These are phyloP conservation scores for Bellardia pandia DNA, from an alignment of 2,888 invertebrate species.

Conservation along the genomic window DNA sequence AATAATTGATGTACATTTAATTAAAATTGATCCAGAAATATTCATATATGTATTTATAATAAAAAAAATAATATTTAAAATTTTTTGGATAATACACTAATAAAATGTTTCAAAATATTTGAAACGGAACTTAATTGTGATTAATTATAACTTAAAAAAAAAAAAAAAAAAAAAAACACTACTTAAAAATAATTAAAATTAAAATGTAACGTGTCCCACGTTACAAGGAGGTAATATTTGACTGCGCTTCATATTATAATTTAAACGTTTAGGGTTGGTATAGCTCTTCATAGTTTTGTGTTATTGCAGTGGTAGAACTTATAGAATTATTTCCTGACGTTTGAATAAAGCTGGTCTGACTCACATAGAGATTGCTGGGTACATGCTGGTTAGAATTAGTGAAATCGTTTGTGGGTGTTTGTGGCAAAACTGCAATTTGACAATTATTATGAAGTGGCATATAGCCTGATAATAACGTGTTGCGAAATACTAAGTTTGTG, in stretches of 20 bases:
- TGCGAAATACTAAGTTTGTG: too few relatives aligned
- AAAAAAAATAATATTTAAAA: conserved; percentile 16
- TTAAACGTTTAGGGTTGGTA: not conserved
- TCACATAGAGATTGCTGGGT: not conserved
- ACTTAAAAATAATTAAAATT: not conserved
- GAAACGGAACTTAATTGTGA: not conserved
- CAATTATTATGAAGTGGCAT: too few relatives aligned
- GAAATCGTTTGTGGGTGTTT: not conserved
- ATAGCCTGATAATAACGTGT: too few relatives aligned
- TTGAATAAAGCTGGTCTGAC: not conserved
- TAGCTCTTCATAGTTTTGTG: not conserved
- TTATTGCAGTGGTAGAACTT: not conserved
- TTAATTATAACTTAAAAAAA: too few relatives aligned
- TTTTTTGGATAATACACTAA: not conserved
- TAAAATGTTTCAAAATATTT: conserved; percentile 17
- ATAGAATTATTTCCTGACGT: not conserved
- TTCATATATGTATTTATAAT: conserved; percentile 32
- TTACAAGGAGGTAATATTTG: not conserved
- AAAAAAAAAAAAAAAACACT: not conserved
- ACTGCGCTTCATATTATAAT: too few relatives aligned
- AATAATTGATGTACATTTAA: not conserved
- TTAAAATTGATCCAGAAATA: not conserved
- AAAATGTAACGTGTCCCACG: not conserved
- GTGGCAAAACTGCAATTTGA: not conserved
- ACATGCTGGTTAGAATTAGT: not conserved